Evolutionary conservation across 2,797 vertebrate species (phyloP).

Genomic region (Acipenser transmontanus): DNA sequence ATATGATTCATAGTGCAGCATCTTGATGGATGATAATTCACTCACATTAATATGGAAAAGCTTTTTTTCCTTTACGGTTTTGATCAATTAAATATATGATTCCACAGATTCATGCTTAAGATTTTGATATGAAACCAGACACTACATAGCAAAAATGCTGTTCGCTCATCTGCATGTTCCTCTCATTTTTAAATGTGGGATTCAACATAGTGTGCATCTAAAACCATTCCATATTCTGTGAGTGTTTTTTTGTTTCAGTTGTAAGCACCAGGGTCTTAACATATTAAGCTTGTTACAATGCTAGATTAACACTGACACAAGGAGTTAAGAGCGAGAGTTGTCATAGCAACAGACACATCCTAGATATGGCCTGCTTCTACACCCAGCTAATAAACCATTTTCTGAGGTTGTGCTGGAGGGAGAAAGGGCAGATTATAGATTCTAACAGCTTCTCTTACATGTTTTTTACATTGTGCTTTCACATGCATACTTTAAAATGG

Average conservation of each 20-base stretch:
- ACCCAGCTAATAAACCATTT: constrained; percentile 19
- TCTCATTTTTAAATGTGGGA: too few relatives aligned
- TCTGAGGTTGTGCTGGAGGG: constrained; percentile 17
- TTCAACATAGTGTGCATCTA: too few relatives aligned
- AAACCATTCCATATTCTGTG: too few relatives aligned
- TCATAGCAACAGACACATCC: constrained; percentile 51
- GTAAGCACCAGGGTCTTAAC: too few relatives aligned
- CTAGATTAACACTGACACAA: constrained; percentile 6
- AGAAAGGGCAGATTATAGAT: constrained; percentile 6
- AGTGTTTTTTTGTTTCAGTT: too few relatives aligned
- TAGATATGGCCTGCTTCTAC: constrained; percentile 43
- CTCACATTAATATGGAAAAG: neutral
- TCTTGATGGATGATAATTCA: neutral
- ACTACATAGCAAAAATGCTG: too few relatives aligned
- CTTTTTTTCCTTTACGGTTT: neutral
- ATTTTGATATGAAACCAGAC: too few relatives aligned
- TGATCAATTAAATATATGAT: too few relatives aligned
- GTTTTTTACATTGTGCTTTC: neutral
- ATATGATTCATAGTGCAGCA: neutral
- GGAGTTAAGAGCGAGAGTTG: constrained; percentile 37
- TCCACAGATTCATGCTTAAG: too few relatives aligned
- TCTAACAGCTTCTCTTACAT: neutral
- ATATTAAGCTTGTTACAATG: too few relatives aligned
- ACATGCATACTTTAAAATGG: neutral
- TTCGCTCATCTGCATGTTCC: too few relatives aligned